Evolutionary conservation across 2,888 invertebrate genomes (phyloP).

Genomic region (Iselma pallidipennis): DNA sequence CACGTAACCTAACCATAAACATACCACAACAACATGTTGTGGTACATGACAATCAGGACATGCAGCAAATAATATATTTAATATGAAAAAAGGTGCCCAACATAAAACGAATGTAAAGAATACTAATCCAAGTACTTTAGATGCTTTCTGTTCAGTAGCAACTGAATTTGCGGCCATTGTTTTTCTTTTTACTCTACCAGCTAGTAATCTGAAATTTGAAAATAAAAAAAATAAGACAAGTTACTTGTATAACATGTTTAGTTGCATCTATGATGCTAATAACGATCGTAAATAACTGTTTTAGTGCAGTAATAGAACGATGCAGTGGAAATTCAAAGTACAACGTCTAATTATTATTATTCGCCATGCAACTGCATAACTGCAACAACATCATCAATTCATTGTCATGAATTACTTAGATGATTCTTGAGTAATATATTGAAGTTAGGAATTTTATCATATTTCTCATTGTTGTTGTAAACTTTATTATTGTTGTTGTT

Average conservation of each 20-base stretch:
- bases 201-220: slow-evolving; percentile 64
- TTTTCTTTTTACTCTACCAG: slow-evolving; percentile 70
- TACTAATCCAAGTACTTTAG: slow-evolving; percentile 88
- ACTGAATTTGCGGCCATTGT: slow-evolving; percentile 78
- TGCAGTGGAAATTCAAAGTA: neutral
- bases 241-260: too few species aligned
- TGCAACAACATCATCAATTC: neutral
- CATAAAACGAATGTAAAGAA: slow-evolving; percentile 92
- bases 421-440: neutral
- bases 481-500: neutral
- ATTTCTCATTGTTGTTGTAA: neutral
- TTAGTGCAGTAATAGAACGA: too few species aligned
- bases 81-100: slow-evolving; percentile 91
- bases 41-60: slow-evolving; percentile 80
- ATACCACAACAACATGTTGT: slow-evolving; percentile 75
- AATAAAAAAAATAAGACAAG: too few species aligned
- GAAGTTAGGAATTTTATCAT: neutral
- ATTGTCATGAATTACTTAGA: neutral
- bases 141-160: slow-evolving; percentile 93
- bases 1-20: slow-evolving; percentile 90
- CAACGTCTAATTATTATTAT: neutral
- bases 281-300: too few species aligned
- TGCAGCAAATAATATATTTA: slow-evolving; percentile 85
- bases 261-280: too few species aligned
- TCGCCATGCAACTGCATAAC: neutral